Evolutionary conservation across 2,888 invertebrate species (phyloP), one percentile per base, ranked within the genome.

Genomic region (Buathra laborator): DNA sequence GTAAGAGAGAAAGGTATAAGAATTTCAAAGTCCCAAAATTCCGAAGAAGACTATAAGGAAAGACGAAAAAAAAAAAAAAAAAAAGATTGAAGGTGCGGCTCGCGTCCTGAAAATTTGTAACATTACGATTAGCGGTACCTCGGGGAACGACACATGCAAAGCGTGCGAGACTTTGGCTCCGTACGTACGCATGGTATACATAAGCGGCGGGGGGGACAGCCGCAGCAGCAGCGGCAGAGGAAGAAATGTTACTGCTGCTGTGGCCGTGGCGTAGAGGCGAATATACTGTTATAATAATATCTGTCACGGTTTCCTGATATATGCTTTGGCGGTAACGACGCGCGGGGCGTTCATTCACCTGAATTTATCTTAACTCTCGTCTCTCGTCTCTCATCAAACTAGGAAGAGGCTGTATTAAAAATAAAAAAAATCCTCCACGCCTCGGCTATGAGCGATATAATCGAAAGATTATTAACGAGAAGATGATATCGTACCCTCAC

Each of bases 41-140:
- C 62, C 37, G 32, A n/a, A 48, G 48, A 37, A 62, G 43, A 64
- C 51, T 10, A 76, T 29, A 9, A 19, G 19, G 16, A 19, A 46
- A 43, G 10, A 43, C 37, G n/a, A 51, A 29, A 29, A 12, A 80
- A 59, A 16, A 46, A 81, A 81, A 81, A 14, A 80, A 59, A 16
- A 56, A 68, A 81, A 44, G 46, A 64, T 46, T 19, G 24, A 19
- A n/a, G 53, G 16, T 46, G 19, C n/a, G 68, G 53, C 19, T 53
- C 59, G 44, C n/a, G 16, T 74, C 74, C 51, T 59, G 85, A 86
- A 88, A 87, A 85, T 87, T 86, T 62, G 77, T 88, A 87, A 88
- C 79, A 85, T 87, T 87, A 81, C 81, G 86, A 85, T 85, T 88
- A 88, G 86, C 85, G 89, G 86, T 87, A 87, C 70, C 53, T 75